Evolutionary conservation across 2,797 vertebrate species (phyloP), one percentile per base, ranked within the genome.

Genomic region (Gallinago nigripennis): DNA sequence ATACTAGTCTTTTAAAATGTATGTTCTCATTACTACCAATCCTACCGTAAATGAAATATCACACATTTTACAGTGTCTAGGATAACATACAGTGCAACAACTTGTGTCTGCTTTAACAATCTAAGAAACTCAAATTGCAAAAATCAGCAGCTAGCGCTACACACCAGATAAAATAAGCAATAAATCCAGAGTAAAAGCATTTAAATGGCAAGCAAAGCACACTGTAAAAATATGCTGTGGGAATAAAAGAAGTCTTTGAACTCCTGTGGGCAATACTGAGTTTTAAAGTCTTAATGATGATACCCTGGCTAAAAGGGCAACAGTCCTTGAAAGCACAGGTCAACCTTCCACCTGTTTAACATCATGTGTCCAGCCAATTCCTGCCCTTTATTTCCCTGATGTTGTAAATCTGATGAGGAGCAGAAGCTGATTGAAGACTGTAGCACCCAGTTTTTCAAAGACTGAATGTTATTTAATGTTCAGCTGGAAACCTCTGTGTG

Each of bases 141-240:
- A 92, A 91, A 77, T 71, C 73, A 84, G 78, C 73, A 64, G 64
- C 72, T 80, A 48, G 37, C 0, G 0, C 45, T 91, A 46, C 41
- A 70, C 73, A 82, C 43, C 1, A 10, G 70, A 63, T 84, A 84
- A 93, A 92, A 86, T 60, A 92, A 94, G 46, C 69, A 63, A 82
- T 78, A 94, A 91, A 92, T 79, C 35, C 63, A 20, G 30, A 63
- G 30, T 64, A 51, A 83, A 92, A 92, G 68, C 28, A 78, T 69
- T 84, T 78, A 95, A 92, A 95, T 70, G 63, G 46, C 69, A 92
- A n/a, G 51, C 30, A 88, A 88, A 92, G 54, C 54, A 63, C 13
- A 43, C 35, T 72, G 48, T 19, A 71, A 88, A 76, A 61, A 78
- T 81, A 3, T 7, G 54, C 46, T 4, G 33, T 50, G 66, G 68